These are phyloP conservation scores for Leucophenga varia DNA, from an alignment of 1,140 invertebrate species.

Conservation along the genomic window DNA sequence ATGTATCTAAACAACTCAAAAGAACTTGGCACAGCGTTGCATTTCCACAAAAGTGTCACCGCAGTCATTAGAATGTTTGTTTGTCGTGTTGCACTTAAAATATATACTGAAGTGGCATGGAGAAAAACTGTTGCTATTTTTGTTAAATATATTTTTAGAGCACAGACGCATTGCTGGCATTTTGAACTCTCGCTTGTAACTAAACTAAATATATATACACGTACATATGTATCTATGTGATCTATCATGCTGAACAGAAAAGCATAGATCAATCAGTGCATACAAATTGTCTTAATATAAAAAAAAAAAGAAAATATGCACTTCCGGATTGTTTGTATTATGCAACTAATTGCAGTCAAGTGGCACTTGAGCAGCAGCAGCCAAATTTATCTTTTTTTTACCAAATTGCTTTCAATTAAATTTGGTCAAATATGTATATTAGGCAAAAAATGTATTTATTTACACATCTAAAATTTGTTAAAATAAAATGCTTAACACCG, in stretches of 20 bases:
- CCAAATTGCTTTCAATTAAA: slow-evolving; percentile 32
- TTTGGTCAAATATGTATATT: slow-evolving; percentile 19
- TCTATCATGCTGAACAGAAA: no score
- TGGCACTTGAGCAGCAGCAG: no score
- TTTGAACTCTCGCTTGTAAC: slow-evolving; percentile 15
- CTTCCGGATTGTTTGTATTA: no score
- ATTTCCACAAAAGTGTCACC: slow-evolving; percentile 49
- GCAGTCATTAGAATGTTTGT: slow-evolving; percentile 44
- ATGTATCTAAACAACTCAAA: neutral
- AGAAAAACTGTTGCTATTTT: no score
- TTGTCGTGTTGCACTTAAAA: slow-evolving; percentile 16
- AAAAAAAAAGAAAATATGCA: no score
- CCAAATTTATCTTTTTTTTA: no score
- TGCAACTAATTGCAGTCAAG: no score
- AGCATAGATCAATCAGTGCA: slow-evolving; percentile 38
- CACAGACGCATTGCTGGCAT: slow-evolving; percentile 21
- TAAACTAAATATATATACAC: no score
- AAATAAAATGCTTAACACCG: slow-evolving; percentile 35
- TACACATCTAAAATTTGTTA: slow-evolving; percentile 14
- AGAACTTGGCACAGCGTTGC: neutral
- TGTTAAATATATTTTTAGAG: slow-evolving; percentile 24
- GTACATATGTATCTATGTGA: no score
- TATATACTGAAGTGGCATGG: no score
- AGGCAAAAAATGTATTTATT: no score
- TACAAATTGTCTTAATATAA: slow-evolving; percentile 9